These are phyloP conservation scores for Palaemon carinicauda DNA, from an alignment of 1,140 invertebrate species.

Conservation along the genomic window DNA sequence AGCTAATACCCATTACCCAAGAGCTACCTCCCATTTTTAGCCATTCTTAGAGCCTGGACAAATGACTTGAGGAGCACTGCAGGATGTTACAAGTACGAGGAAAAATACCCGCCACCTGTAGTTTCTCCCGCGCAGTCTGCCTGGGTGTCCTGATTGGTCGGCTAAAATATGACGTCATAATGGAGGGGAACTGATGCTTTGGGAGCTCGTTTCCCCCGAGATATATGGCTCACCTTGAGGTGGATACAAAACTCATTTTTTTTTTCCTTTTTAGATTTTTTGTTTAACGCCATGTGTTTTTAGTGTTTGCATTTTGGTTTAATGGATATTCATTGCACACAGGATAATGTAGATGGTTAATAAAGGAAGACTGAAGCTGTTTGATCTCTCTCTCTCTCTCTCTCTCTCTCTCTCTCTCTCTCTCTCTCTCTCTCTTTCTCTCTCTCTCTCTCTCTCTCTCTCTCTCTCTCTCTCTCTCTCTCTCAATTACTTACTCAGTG, in stretches of 20 bases:
- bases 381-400: neutral
- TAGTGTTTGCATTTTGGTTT: neutral
- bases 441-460: neutral
- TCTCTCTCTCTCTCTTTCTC: neutral
- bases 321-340: no score
- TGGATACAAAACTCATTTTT: no score
- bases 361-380: no score
- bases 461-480: neutral
- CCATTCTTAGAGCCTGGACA: no score
- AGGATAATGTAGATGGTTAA: no score
- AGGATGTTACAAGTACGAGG: no score
- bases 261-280: neutral
- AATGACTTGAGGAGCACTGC: no score
- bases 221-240: neutral
- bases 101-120: neutral
- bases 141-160: constrained; percentile 44
- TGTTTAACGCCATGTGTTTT: neutral
- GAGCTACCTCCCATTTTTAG: no score
- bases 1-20: no score
- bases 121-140: constrained; percentile 4
- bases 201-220: neutral
- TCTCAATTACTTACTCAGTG: neutral
- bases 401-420: neutral
- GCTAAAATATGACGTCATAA: constrained; percentile 49
- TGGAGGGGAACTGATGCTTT: constrained; percentile 39